phyloP scores from a whole-genome alignment of 2,888 invertebrate species.

The Carabus problematicus region DNA sequence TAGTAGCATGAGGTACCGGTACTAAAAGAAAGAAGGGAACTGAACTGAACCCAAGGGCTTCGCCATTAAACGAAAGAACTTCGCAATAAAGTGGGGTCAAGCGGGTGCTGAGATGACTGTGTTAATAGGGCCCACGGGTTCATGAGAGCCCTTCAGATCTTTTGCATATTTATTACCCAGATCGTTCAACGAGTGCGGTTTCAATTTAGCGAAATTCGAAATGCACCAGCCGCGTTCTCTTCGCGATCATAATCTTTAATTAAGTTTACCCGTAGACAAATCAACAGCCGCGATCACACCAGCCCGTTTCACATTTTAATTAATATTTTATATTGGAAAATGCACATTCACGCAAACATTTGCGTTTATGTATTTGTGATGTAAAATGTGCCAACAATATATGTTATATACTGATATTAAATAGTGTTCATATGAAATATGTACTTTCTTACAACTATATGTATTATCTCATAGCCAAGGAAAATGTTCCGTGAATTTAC shows the following conservation, averaged over 20 bases:
- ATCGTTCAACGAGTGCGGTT: constrained; percentile 37
- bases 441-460: too few species aligned
- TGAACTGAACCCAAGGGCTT: constrained; percentile 10
- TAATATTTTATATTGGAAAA: constrained; percentile 10
- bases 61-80: constrained; percentile 40
- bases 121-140: constrained; percentile 33
- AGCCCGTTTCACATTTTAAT: constrained; percentile 2
- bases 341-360: not conserved
- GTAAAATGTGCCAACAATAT: too few species aligned
- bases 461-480: too few species aligned
- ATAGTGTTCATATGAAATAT: too few species aligned
- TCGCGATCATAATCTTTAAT: constrained; percentile 20
- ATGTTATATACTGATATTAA: too few species aligned
- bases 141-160: constrained; percentile 36
- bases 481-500: too few species aligned
- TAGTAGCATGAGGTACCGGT: not conserved
- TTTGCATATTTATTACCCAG: constrained; percentile 42
- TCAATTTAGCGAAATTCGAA: constrained; percentile 31
- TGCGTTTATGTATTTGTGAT: too few species aligned
- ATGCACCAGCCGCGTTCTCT: not conserved
- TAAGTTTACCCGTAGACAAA: constrained; percentile 13
- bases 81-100: constrained; percentile 31
- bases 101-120: constrained; percentile 18
- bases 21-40: constrained; percentile 5
- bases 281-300: constrained; percentile 1